Evolutionary conservation across 2,888 invertebrate genomes (phyloP), one percentile per base, ranked within the genome.

Genomic region (Limenitis camilla): DNA sequence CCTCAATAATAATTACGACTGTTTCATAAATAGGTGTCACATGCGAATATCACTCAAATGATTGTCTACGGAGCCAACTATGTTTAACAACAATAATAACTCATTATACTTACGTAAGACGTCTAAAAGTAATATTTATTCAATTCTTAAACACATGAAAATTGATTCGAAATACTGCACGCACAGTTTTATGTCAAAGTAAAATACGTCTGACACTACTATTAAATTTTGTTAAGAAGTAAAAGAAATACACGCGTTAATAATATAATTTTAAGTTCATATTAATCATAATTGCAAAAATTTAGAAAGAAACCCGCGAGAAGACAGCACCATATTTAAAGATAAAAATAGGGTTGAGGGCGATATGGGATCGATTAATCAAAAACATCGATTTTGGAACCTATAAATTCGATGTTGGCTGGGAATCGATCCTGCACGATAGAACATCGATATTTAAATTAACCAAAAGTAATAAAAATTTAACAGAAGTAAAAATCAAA

Each of bases 281-380:
- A 79, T 74, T 74, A 69, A 36, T 44, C 69, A 66, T 69, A 74
- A 71, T 70, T 75, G 61, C 62, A 72, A 65, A 67, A 76, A 78
- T 82, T 79, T 77, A 64, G 71, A 76, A 74, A 72, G 72, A 81
- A 84, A 78, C 75, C 75, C 79, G 81, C 78, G 76, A 79, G 74
- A 79, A 71, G 61, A 71, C 75, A 79, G 81, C 81, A 85, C 84
- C 85, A 85, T 85, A 84, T 82, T 84, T 79, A 81, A 82, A 79
- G 79, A 79, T 78, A 77, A 74, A 76, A 76, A 78, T 78, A 80
- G 62, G 61, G 64, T 57, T 55, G 57, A 51, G 47, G 74, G 74
- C 79, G 81, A 81, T 78, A 80, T 76, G 79, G 82, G 78, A 77
- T 49, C 41, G 53, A 69, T 66, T 64, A 67, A 65, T 64, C 70